Base-by-base conservation (phyloP, 1,140 invertebrate genomes). In the Apis florea region DNA sequence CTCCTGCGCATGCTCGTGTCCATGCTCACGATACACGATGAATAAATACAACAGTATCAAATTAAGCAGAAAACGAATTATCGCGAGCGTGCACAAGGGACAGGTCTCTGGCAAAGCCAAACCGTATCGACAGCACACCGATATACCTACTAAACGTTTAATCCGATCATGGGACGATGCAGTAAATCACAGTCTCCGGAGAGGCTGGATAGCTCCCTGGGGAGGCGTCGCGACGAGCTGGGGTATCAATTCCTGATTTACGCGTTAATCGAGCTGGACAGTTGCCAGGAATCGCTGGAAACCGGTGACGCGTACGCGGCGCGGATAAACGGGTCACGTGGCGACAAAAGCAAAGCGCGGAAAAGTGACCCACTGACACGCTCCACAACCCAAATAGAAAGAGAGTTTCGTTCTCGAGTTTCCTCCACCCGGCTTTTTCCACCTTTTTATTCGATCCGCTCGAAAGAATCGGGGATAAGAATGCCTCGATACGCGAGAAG, bases 211-310 rank as follows among this genome's bases (percentile, higher is more conserved):
- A 49, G 75, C 69, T 19, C 66, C 31, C 75, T 13, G 17, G 54
- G 40, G 75, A 58, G 68, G 11, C 4, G 56, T 63, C 59, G 56
- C n/a, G 59, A 63, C 58, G 31, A 31, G 13, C 47, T 47, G 2
- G 59, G 58, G 66, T 73, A 59, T 71, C 76, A 64, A 83, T 85
- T 85, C 77, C 74, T 87, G 86, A 86, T 86, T 88, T 88, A 86
- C 54, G 83, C 79, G 82, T 82, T 85, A 85, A 88, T 88, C 85
- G 82, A 63, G 54, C 85, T 85, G 84, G 84, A 87, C 74, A 68
- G n/a, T 64, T 58, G 81, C 83, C 87, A 88, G 70, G 70, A 70
- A 49, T 58, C 54, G 49, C 24, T 66, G 12, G 26, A n/a, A 26
- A 77, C 40, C 56, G n/a, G 47, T 73, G 71, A 73, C 49, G 73